Evolutionary conservation across 2,797 vertebrate genomes (phyloP), one percentile per base, ranked within the genome.

Genomic region (Eulemur coronatus): DNA sequence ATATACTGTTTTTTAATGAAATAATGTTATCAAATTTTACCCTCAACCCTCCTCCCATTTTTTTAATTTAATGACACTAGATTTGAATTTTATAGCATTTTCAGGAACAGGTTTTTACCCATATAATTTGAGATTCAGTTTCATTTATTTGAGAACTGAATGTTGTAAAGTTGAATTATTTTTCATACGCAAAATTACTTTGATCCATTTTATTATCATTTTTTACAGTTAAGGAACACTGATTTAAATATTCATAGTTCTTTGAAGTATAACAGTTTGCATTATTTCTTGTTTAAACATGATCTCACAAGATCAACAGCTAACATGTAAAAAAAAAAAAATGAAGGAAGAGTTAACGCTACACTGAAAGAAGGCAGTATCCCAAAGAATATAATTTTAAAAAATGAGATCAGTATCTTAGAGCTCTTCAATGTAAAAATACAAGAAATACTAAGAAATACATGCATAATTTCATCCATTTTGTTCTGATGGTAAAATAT

Each of bases 71-170:
- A 82, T 95, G 38, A 81, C 9, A 81, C 7, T 9, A 79, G 9
- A 84, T 92, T 96, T 86, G 20, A 91, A 94, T 95, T 93, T 80
- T 91, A 89, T 67, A 84, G 50, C 75, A 69, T 91, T 96, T 95
- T 80, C 15, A 80, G 50, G 35, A 92, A 95, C 20, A 70, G 33
- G 8, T 18, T 73, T 94, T 85, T 73, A 14, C 55, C 41, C 50
- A 14, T 48, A 65, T 91, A 89, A 89, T 90, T 78, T 93, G 38
- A 8, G 20, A 43, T 93, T 73, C 35, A 46, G 17, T 95, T 73
- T 52, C 55, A 96, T 72, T 92, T 76, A 76, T 84, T 89, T 90
- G 85, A 91, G 65, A 97, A 89, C 35, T 88, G 43, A 91, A 22
- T 59, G 5, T 89, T 88, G 17, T 73, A 90, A 97, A 91, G 28